Evolutionary conservation across 1,140 invertebrate genomes (phyloP).

Genomic region (Drosophila virilis): DNA sequence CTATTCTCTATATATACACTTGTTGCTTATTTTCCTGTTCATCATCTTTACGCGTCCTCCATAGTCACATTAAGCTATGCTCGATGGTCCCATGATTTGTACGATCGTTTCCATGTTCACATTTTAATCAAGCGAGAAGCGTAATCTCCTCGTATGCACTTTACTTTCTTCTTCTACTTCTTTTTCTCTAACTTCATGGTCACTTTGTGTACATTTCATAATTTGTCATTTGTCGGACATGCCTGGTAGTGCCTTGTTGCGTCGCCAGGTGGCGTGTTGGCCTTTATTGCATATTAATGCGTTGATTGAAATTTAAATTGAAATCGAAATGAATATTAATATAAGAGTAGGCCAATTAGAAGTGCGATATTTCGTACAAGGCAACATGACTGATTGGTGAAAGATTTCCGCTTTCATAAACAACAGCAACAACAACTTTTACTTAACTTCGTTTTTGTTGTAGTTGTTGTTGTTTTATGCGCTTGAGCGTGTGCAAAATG

Average conservation of each 20-base stretch:
- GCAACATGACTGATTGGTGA: conserved; percentile 70
- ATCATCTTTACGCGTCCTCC: too few relatives aligned
- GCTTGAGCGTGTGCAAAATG: conserved; percentile 53
- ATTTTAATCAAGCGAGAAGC: too few relatives aligned
- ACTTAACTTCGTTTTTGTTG: conserved; percentile 37
- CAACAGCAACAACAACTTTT: conserved; percentile 62
- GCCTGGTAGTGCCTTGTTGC: conserved; percentile 28
- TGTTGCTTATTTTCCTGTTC: too few relatives aligned
- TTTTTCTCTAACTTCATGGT: not conserved
- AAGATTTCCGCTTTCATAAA: conserved; percentile 80
- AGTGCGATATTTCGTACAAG: conserved; percentile 54
- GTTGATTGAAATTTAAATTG: not conserved
- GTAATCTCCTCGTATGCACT: not conserved
- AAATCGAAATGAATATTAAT: conserved; percentile 14
- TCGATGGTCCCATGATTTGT: too few relatives aligned
- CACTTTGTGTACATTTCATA: not conserved
- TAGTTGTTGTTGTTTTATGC: conserved; percentile 24
- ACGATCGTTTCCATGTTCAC: too few relatives aligned
- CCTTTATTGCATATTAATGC: conserved; percentile 3
- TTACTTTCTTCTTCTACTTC: not conserved
- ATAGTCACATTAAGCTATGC: too few relatives aligned
- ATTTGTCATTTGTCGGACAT: not conserved
- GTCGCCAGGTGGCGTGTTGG: conserved; percentile 34
- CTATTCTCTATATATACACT: too few relatives aligned
- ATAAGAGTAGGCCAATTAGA: not conserved